A percentile compares a stretch with the other conserved stretches of the same genome.
These are phyloP conservation scores for Anhinga rufa DNA, from an alignment of 2,113 vertebrate genomes.

Conservation along the genomic window DNA sequence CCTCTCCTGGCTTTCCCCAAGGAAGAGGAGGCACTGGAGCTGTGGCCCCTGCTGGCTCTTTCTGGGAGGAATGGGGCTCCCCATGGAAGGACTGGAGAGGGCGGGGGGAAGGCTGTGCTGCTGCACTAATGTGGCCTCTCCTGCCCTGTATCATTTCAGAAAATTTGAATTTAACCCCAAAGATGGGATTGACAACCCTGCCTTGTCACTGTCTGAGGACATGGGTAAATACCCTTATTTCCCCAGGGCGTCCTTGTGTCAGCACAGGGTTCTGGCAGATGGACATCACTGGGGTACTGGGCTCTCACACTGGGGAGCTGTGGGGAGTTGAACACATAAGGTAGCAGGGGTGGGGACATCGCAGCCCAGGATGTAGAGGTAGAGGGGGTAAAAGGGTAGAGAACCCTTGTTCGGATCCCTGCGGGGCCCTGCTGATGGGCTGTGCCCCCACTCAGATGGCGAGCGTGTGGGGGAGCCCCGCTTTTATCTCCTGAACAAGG, in stretches of 20 bases:
- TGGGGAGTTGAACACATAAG: not conserved
- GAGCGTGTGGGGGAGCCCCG: constrained; percentile 56
- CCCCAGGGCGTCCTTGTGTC: not conserved
- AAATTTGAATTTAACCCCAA: constrained; percentile 90
- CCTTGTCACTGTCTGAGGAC: constrained; percentile 84
- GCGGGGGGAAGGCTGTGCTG: fast-evolving
- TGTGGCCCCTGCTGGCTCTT: not conserved
- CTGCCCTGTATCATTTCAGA: constrained; percentile 68
- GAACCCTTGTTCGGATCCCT: not conserved
- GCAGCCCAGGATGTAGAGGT: not conserved
- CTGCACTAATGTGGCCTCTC: not conserved
- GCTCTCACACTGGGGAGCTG: not conserved
- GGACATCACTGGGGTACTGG: not conserved
- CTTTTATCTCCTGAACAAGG: constrained; percentile 81
- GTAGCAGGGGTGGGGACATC: not conserved
- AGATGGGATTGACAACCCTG: constrained; percentile 92
- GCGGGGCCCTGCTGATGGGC: not conserved
- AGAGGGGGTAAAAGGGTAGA: not conserved
- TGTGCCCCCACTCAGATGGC: not conserved
- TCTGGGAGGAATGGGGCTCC: not conserved
- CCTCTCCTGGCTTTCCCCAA: not conserved
- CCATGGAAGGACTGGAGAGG: not conserved
- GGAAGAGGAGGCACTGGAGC: not conserved
- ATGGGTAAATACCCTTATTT: constrained; percentile 67
- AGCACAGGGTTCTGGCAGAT: not conserved